A percentile compares a stretch with the other conserved stretches of the same genome.
Evolutionary conservation across 1,140 invertebrate species (phyloP).

Genomic region (Anagrus nilaparvatae): DNA sequence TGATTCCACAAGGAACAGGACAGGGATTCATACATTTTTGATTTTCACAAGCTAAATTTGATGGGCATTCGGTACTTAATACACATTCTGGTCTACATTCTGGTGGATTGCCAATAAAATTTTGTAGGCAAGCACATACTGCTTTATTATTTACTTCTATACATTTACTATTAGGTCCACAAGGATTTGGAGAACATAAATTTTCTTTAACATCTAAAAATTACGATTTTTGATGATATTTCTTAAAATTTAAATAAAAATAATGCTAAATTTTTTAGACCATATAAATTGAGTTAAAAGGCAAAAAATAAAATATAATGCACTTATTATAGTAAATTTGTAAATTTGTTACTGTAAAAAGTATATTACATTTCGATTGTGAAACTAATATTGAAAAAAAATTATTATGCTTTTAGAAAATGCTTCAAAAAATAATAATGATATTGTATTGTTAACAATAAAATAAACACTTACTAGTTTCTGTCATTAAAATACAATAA

Average conservation of each 20-base stretch:
- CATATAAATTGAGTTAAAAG: too few relatives aligned
- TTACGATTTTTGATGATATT: too few relatives aligned
- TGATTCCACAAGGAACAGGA: conserved; percentile 33
- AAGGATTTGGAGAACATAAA: conserved; percentile 59
- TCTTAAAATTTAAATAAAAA: too few relatives aligned
- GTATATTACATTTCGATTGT: neutral
- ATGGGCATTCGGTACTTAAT: conserved; percentile 36
- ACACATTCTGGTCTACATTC: conserved; percentile 49
- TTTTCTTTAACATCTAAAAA: conserved; percentile 27
- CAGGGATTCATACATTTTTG: conserved; percentile 39
- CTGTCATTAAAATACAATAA: conserved; percentile 30
- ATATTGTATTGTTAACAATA: too few relatives aligned
- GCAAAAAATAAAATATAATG: too few relatives aligned
- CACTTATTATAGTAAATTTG: too few relatives aligned
- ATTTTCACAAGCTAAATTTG: conserved; percentile 34
- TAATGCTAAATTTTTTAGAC: too few relatives aligned
- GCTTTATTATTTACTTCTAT: conserved; percentile 48
- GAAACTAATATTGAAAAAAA: neutral
- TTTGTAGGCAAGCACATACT: conserved; percentile 50
- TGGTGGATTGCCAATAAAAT: conserved; percentile 52
- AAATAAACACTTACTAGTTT: conserved; percentile 27
- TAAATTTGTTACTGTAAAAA: too few relatives aligned
- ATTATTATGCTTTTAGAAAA: neutral
- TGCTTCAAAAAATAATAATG: too few relatives aligned
- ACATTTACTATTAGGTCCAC: conserved; percentile 63